Evolutionary conservation across 2,888 invertebrate genomes (phyloP), one percentile per base, ranked within the genome.

Genomic region (Ceriagrion tenellum): DNA sequence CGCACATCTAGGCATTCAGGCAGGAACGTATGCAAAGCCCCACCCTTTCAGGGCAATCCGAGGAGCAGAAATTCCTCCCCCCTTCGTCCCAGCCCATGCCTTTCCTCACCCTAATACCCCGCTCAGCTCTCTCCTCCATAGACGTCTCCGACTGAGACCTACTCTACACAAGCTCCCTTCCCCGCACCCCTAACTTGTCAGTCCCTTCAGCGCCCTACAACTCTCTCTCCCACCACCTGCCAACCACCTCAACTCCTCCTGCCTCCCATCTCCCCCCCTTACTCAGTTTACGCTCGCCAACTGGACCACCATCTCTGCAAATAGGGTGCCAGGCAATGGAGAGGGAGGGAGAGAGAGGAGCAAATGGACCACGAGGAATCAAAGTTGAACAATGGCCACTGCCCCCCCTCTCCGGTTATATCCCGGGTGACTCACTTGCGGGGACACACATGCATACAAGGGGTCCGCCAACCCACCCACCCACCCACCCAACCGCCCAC

Each of bases 361-460:
- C 93, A 69, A 93, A 93, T 93, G 93, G 93, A 93, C 93, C 93
- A 47, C 55, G 93, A 93, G 93, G 93, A 93, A 93, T 93, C 93
- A 93, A 93, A 93, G 93, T 93, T 93, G 93, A 93, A 93, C 93
- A 93, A 93, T 93, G 69, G 93, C 69, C 69, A 30, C 93, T 91
- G 4, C 47, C 47, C 47, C 47, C 47, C 8, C 91, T 69, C 81
- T 81, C 81, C 81, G 30, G 16, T 26, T n/a, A n/a, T 26, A 81
- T 35, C 81, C 81, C 35, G 35, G 12, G 20, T 35, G 35, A 12
- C 81, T 81, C 81, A 16, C 69, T 47, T 69, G 56, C 91, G 91
- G 91, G 47, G 56, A 90, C 90, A 56, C 26, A 59, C 63, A 59
- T n/a, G 20, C 91, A 47, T 47, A 90, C 56, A 59, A 56, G 59